Percentiles rank a stretch among this genome's conserved stretches.
Conservation (phyloP, 2,113 vertebrate species). For the Odocoileus hemionus region DNA sequence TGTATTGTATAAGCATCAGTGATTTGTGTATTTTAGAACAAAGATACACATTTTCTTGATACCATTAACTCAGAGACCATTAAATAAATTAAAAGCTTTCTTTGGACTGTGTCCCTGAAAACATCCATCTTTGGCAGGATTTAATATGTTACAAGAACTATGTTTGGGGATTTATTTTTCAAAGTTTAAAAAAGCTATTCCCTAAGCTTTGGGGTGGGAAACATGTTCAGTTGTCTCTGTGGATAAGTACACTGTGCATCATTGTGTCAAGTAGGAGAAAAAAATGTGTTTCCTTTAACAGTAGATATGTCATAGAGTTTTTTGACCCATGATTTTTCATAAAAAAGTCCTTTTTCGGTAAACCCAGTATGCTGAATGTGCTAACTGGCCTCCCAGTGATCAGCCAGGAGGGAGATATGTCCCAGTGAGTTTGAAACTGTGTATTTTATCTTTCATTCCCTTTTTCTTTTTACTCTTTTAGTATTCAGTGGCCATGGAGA, state of each 20-base stretch:
- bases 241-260: neutral
- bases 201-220: slow-evolving; percentile 56
- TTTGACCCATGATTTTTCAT: neutral
- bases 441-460: slow-evolving; percentile 46
- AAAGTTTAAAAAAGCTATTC: slow-evolving; percentile 23
- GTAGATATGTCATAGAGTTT: neutral
- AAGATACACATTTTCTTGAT: neutral
- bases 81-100: neutral
- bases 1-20: neutral
- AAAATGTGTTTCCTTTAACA: slow-evolving; percentile 15
- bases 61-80: slow-evolving; percentile 29
- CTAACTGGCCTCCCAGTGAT: slow-evolving; percentile 2
- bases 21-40: slow-evolving; percentile 14
- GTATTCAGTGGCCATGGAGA: slow-evolving; percentile 48
- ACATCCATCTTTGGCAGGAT: slow-evolving; percentile 45
- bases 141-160: slow-evolving; percentile 54
- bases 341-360: neutral
- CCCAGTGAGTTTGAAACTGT: slow-evolving; percentile 1
- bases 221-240: slow-evolving; percentile 17
- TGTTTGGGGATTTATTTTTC: slow-evolving; percentile 52
- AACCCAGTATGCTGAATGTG: neutral
- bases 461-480: slow-evolving; percentile 45
- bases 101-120: slow-evolving; percentile 25
- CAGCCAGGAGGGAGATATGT: neutral
- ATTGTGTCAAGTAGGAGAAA: slow-evolving; percentile 34